These are phyloP conservation scores for Eira barbara DNA, from an alignment of 2,113 vertebrate genomes.

Conservation along the genomic window DNA sequence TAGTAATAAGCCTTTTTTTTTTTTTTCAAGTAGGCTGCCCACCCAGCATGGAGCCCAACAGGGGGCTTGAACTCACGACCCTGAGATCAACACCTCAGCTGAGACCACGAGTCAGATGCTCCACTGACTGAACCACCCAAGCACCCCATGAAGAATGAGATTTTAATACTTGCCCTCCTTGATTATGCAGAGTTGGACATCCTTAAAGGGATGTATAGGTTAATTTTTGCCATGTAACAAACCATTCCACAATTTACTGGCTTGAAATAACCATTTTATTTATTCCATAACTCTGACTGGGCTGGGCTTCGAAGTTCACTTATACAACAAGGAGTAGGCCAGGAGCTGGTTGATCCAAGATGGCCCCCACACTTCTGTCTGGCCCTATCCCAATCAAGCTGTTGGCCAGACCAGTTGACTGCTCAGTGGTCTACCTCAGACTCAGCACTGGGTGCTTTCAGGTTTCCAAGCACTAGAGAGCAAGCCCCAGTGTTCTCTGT, in stretches of 20 bases:
- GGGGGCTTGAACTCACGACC: not conserved
- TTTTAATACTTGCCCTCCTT: not conserved
- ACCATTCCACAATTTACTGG: not conserved
- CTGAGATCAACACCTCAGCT: not conserved
- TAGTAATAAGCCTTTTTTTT: not conserved
- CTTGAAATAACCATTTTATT: not conserved
- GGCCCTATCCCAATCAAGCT: not conserved
- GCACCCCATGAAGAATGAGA: not conserved
- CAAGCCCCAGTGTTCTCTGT: not conserved
- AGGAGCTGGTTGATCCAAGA: not conserved
- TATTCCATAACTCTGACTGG: not conserved
- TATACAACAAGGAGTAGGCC: not conserved
- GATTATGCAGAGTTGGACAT: not conserved
- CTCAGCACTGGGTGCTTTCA: not conserved
- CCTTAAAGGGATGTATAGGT: not conserved
- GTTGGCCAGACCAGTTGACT: not conserved
- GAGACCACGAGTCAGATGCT: not conserved
- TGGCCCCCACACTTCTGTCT: not conserved
- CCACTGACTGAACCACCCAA: not conserved
- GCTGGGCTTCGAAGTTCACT: not conserved
- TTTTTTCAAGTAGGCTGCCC: not conserved
- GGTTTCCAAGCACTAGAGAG: not conserved
- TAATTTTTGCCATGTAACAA: not conserved
- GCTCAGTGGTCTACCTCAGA: not conserved
- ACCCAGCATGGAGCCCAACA: not conserved